Conservation (phyloP, 1,140 invertebrate species). For the Parasteatoda tepidariorum region DNA sequence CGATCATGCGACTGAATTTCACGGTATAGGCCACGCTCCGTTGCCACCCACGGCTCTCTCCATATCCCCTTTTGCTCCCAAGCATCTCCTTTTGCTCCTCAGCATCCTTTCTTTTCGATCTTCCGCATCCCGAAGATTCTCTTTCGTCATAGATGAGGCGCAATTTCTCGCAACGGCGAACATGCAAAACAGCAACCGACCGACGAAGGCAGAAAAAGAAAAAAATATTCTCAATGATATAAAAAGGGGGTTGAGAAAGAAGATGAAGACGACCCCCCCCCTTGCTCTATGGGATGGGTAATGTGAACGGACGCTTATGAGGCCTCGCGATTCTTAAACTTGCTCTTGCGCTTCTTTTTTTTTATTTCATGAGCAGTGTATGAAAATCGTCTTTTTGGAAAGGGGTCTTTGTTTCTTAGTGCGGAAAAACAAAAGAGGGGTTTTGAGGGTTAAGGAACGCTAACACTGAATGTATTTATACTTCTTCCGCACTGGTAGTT, state of each 20-base stretch:
- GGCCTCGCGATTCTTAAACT: slow-evolving; percentile 43
- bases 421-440: slow-evolving; percentile 15
- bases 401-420: slow-evolving; percentile 21
- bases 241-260: neutral
- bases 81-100: slow-evolving; percentile 19
- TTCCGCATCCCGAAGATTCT: slow-evolving; percentile 45
- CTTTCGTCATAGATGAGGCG: slow-evolving; percentile 53
- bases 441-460: neutral
- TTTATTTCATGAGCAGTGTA: neutral
- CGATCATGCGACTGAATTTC: slow-evolving; percentile 58
- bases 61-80: slow-evolving; percentile 30
- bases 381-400: neutral
- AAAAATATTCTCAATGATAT: slow-evolving; percentile 7
- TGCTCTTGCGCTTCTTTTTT: neutral
- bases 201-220: neutral
- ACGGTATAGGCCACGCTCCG: slow-evolving; percentile 54
- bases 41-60: slow-evolving; percentile 14
- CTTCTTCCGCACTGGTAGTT: slow-evolving; percentile 48
- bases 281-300: slow-evolving; percentile 56
- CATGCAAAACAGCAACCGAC: slow-evolving; percentile 52
- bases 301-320: slow-evolving; percentile 58
- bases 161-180: slow-evolving; percentile 56
- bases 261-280: neutral
- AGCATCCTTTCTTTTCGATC: neutral
- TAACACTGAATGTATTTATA: slow-evolving; percentile 59